These are phyloP conservation scores for Oostethus manadensis DNA, from an alignment of 2,113 vertebrate genomes.

Conservation along the genomic window DNA sequence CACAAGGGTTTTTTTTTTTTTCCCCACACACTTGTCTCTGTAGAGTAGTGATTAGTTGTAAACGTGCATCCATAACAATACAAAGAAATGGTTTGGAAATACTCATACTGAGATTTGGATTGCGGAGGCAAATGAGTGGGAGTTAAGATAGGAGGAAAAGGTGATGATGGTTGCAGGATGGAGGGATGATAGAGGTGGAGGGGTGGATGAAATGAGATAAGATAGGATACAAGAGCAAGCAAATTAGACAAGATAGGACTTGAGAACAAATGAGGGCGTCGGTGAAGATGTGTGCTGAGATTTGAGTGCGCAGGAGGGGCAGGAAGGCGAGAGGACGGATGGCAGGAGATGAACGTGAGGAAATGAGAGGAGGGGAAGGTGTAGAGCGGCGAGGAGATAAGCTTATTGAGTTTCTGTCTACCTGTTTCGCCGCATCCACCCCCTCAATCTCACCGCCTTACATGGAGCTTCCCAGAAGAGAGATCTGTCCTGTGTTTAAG, in stretches of 20 bases:
- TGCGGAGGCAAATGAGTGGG: slow-evolving; percentile 17
- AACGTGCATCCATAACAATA: slow-evolving; percentile 42
- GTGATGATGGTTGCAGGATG: slow-evolving; percentile 23
- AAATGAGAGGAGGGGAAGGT: slow-evolving; percentile 60
- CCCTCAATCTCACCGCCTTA: not conserved
- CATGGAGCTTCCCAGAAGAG: slow-evolving; percentile 47
- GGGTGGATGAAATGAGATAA: slow-evolving; percentile 17
- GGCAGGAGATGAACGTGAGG: slow-evolving; percentile 50
- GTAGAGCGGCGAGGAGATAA: slow-evolving; percentile 55
- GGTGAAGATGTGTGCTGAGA: slow-evolving; percentile 26
- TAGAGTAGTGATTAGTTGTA: slow-evolving; percentile 56
- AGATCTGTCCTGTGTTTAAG: slow-evolving; percentile 61
- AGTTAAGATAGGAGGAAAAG: slow-evolving; percentile 9
- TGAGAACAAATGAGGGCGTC: slow-evolving; percentile 46
- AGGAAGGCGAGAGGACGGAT: slow-evolving; percentile 26
- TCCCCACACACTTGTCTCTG: slow-evolving; percentile 30
- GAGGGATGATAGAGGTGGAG: slow-evolving; percentile 5
- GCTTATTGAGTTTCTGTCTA: slow-evolving; percentile 68
- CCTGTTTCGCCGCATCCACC: slow-evolving; percentile 31
- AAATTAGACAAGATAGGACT: slow-evolving; percentile 42
- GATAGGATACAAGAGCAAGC: slow-evolving; percentile 46
- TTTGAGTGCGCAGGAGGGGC: slow-evolving; percentile 11
- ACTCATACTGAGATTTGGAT: slow-evolving; percentile 38
- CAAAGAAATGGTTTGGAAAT: slow-evolving; percentile 37
- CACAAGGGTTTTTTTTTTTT: not conserved